Base-by-base conservation (phyloP, 2,888 invertebrate species). In the Dicycla oo region DNA sequence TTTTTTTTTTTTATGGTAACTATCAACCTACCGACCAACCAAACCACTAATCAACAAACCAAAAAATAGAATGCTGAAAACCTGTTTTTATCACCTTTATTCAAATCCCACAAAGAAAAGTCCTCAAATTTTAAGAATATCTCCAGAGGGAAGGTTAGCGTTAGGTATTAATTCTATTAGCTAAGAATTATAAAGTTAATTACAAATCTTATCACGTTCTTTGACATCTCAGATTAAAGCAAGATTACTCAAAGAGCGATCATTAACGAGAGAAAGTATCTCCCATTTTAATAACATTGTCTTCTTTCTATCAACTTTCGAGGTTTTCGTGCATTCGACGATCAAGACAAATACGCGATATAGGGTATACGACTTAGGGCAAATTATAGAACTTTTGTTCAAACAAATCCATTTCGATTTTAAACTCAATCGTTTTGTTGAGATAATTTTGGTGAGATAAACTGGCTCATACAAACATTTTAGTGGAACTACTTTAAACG, bases 151-250 rank as follows among this genome's bases (percentile, higher is more conserved):
- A 49, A 53, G 62, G 38, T 78, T 51, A 58, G 6, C 49, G n/a
- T 58, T 40, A 34, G 34, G 34, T 34, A 69, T 82, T 75, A 47
- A 66, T 84, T 73, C 53, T 64, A 75, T 78, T 75, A 79, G 30
- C 54, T 34, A 58, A 75, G n/a, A 79, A 82, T 69, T 84, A 73
- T 34, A 69, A 77, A 80, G 67, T 73, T 81, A 74, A 77, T 79
- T 79, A 62, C 49, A 64, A 84, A 74, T 77, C 74, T 75, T 61
- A 69, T 82, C 85, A 84, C 73, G 78, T 78, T 71, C 74, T 70
- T 78, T 82, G 69, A 83, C 68, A 82, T 74, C 49, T 66, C 53
- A 74, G 73, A 80, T 82, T 80, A 80, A 73, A 71, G 57, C 58
- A 54, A 73, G 79, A 72, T 80, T 80, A 77, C 60, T 77, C 68